Base-by-base conservation (phyloP, 2,888 invertebrate species). In the Bellardia pandia region DNA sequence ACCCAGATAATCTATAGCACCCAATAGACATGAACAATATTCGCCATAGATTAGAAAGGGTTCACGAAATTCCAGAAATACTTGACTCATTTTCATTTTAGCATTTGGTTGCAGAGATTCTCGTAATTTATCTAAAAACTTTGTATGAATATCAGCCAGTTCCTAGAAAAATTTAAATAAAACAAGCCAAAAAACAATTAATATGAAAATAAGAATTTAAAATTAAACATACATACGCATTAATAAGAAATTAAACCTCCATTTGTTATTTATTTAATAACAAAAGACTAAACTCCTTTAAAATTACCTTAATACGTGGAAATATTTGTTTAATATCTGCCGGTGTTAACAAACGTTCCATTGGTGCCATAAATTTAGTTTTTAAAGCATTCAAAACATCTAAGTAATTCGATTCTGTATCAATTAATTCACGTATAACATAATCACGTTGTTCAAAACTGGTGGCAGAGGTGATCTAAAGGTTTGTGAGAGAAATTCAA, bases 321-420 rank as follows among this genome's bases (percentile, higher is more conserved):
- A 99, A 99, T 90, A 99, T 97, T 77, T 95, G 94, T 88, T 96
- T 95, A 90, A 96, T 95, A 90, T 98, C 97, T 83, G 97, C 96
- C 16, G 95, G 95, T 88, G 95, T 95, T 90, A 99, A 94, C 89
- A 96, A 94, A 71, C 95, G 94, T 81, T 95, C 95, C 89, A 99
- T 94, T 3, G 97, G 97, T 90, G 95, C 95, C 94, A 97, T 95
- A 92, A 98, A 98, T 93, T 96, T 96, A 90, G 95, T 95, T 90
- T 96, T 95, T 72, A 98, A 95, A 94, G 98, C 98, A 91, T 96
- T 96, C 76, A 99, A 95, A 13, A 99, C 99, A 91, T 98, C 98
- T 71, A 99, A 96, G 93, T 99, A 99, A 94, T 99, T 99, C 91
- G 96, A 96, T 94, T 99, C 99, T 0, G 99, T 99, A 93, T 99